Conservation (phyloP, 2,113 vertebrate genomes). For the Alligator mississippiensis region DNA sequence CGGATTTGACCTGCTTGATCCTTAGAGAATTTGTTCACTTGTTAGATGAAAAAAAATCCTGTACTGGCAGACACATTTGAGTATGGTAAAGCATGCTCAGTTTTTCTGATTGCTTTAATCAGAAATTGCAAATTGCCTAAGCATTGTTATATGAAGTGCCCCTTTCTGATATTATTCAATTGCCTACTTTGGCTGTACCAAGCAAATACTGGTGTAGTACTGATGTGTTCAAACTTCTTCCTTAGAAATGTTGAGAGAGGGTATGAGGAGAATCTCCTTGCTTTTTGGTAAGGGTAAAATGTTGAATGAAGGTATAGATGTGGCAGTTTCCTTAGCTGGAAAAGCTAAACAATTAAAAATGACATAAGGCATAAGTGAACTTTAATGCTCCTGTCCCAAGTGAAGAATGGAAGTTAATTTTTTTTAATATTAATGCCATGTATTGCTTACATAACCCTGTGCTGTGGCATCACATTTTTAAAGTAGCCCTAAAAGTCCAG, state of each 20-base stretch:
- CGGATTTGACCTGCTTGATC: not conserved
- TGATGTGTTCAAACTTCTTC: too few species aligned
- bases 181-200: too few species aligned
- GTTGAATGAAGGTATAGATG: not conserved
- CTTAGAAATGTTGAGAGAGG: not conserved
- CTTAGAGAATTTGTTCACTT: too few species aligned
- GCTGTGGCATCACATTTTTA: not conserved
- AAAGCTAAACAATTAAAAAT: not conserved
- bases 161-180: too few species aligned
- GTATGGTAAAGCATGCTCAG: not conserved
- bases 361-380: not conserved
- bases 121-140: not conserved
- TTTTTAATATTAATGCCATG: not conserved
- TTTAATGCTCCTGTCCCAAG: not conserved
- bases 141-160: too few species aligned
- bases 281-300: not conserved
- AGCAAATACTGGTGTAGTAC: too few species aligned
- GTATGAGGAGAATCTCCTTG: not conserved
- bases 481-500: not conserved
- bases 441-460: not conserved
- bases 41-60: too few species aligned
- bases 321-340: not conserved
- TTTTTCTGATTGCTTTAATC: not conserved
- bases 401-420: not conserved
- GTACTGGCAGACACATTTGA: not conserved